Evolutionary conservation across 2,113 vertebrate species (phyloP).

Genomic region (Tachysurus fulvidraco): DNA sequence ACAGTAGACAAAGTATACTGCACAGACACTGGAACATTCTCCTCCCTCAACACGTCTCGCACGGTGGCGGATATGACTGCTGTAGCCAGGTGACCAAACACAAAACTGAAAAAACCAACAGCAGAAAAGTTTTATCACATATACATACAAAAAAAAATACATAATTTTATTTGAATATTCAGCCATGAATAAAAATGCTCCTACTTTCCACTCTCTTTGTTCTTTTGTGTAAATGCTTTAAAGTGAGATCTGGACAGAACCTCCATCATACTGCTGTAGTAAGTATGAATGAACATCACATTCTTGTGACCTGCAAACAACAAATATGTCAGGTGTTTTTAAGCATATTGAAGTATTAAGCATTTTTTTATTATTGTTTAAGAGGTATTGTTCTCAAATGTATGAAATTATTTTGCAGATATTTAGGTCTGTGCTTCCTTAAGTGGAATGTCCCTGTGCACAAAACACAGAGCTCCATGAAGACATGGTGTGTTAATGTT

Average conservation of each 20-base stretch:
- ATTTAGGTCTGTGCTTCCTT: not conserved
- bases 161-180: not conserved
- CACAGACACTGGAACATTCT: conserved; percentile 69
- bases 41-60: conserved; percentile 60
- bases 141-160: not conserved
- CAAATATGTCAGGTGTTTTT: not conserved
- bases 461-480: not conserved
- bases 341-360: not conserved
- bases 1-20: conserved; percentile 69
- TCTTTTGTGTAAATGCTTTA: not conserved
- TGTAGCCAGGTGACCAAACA: conserved; percentile 63
- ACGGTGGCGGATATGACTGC: conserved; percentile 75
- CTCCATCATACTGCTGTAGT: conserved; percentile 69
- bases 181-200: not conserved
- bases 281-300: conserved; percentile 72
- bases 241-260: conserved; percentile 50
- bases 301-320: conserved; percentile 65
- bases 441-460: not conserved
- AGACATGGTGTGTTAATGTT: not conserved
- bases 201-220: conserved; percentile 27
- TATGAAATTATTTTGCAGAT: not conserved
- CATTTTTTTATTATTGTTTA: not conserved
- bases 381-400: too few relatives aligned
- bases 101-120: conserved; percentile 53
- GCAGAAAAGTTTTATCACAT: not conserved